phyloP scores from a whole-genome alignment of 2,113 vertebrate species.

The Antechinus flavipes region DNA sequence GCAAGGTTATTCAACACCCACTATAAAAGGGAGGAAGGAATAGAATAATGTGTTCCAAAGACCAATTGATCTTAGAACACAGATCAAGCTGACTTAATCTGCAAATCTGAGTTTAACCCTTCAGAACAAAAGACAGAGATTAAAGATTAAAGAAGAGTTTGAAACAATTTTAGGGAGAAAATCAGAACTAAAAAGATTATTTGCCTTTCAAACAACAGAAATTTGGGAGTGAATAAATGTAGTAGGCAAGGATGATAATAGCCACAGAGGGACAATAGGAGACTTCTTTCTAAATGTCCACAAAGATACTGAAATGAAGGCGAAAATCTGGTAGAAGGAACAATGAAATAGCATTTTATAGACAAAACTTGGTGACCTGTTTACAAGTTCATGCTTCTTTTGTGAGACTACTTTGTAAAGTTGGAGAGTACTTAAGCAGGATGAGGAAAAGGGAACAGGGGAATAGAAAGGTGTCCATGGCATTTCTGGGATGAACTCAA shows the following conservation, averaged over 20 bases:
- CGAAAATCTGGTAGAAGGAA: not conserved
- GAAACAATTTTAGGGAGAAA: not conserved
- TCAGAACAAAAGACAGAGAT: not conserved
- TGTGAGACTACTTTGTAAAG: not conserved
- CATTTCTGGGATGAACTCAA: not conserved
- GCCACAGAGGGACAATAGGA: not conserved
- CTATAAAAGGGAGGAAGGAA: not conserved
- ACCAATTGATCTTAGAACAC: not conserved
- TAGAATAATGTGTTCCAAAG: not conserved
- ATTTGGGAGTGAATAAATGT: not conserved
- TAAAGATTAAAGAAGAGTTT: not conserved
- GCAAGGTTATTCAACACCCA: not conserved
- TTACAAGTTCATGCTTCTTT: not conserved
- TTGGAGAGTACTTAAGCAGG: not conserved
- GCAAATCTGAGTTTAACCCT: not conserved
- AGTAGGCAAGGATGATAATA: not conserved
- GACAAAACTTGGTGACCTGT: not conserved
- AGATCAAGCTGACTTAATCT: not conserved
- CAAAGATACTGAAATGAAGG: not conserved
- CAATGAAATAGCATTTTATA: not conserved
- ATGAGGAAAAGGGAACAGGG: not conserved
- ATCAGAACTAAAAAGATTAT: not conserved
- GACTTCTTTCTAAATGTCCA: not conserved
- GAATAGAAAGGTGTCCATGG: not conserved
- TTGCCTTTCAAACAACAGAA: not conserved